Conservation (phyloP, 2,113 vertebrate species). For the Thalassoma bifasciatum region DNA sequence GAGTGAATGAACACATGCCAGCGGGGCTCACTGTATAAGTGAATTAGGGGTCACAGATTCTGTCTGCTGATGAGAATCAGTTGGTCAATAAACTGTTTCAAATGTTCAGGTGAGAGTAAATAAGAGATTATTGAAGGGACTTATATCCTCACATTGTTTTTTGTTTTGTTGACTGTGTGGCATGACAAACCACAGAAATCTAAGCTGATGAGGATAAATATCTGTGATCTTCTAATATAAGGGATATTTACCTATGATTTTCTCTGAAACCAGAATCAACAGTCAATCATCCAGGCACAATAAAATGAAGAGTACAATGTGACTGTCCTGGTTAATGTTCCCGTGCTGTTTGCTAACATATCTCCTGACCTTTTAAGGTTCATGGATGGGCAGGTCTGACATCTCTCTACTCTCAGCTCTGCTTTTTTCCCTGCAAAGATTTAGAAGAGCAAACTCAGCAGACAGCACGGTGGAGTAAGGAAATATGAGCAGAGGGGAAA, state of each 20-base stretch:
- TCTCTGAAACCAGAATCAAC: background rate
- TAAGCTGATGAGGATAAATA: too few relatives aligned
- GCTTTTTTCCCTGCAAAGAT: conserved; percentile 10
- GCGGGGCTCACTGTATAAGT: too few relatives aligned
- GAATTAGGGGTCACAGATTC: too few relatives aligned
- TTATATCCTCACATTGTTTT: too few relatives aligned
- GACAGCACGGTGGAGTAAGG: conserved; percentile 25
- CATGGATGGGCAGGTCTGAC: conserved; percentile 30
- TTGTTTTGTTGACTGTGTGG: too few relatives aligned
- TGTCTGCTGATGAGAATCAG: too few relatives aligned
- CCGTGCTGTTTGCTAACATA: conserved; percentile 27
- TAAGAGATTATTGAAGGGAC: too few relatives aligned
- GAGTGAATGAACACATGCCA: too few relatives aligned
- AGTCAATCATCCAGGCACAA: conserved; percentile 8
- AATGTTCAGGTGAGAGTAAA: too few relatives aligned
- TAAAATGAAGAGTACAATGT: conserved; percentile 11
- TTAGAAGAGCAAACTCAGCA: conserved; percentile 56
- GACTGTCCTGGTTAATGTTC: conserved; percentile 18
- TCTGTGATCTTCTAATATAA: too few relatives aligned
- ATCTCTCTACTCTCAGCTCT: background rate
- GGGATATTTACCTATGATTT: background rate
- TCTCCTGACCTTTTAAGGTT: conserved; percentile 57
- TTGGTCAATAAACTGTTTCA: too few relatives aligned
- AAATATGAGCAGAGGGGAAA: conserved; percentile 17
- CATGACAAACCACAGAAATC: too few relatives aligned